These are phyloP conservation scores for Lasius platythorax DNA, from an alignment of 2,888 invertebrate species.

Conservation along the genomic window DNA sequence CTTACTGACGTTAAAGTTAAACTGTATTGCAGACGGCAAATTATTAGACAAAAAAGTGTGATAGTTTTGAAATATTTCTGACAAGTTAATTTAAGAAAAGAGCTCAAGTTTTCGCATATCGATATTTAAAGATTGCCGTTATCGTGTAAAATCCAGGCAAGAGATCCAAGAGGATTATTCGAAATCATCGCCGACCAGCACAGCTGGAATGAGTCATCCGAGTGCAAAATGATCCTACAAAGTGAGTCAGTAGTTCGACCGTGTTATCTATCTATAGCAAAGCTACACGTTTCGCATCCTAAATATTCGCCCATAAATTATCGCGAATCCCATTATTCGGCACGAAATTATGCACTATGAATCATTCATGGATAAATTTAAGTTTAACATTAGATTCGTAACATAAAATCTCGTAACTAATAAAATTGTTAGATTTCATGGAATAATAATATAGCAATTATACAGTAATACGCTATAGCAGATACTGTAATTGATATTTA, in stretches of 20 bases:
- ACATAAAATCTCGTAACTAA: background rate
- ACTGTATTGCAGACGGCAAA: background rate
- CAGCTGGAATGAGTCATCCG: conserved; percentile 16
- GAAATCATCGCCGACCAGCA: background rate
- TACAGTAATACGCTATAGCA: background rate
- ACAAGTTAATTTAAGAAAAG: background rate
- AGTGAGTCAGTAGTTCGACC: conserved; percentile 47
- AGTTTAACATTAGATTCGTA: conserved; percentile 34
- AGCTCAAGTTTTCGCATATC: background rate
- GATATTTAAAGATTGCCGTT: background rate
- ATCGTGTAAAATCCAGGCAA: background rate
- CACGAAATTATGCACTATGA: conserved; percentile 36
- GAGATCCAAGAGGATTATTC: background rate
- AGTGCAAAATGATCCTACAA: conserved; percentile 27
- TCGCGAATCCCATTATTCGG: background rate
- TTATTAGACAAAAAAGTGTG: conserved; percentile 13
- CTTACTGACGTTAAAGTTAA: background rate
- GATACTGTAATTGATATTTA: background rate
- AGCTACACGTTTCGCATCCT: conserved; percentile 28
- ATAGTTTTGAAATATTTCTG: background rate
- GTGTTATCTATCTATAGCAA: conserved; percentile 30
- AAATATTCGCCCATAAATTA: conserved; percentile 39
- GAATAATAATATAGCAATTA: background rate
- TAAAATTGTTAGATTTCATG: background rate
- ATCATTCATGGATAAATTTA: conserved; percentile 34